These are phyloP conservation scores for Toxotes lorentzi DNA, from an alignment of 2,797 vertebrate genomes.

Conservation along the genomic window DNA sequence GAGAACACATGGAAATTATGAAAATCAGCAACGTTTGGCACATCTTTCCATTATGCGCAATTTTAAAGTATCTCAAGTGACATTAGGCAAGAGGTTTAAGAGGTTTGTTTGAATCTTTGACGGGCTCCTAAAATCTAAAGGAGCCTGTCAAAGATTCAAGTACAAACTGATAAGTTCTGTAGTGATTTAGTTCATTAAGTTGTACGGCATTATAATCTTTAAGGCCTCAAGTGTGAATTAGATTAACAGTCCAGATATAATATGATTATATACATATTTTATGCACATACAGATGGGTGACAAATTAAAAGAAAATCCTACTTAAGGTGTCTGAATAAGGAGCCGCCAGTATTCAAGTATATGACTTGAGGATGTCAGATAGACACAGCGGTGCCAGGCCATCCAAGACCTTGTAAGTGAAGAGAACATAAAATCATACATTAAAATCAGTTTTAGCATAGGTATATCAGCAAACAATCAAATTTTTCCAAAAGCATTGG, in stretches of 20 bases:
- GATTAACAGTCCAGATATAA: neutral
- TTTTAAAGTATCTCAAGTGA: constrained; percentile 31
- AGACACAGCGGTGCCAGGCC: no score
- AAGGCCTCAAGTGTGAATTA: neutral
- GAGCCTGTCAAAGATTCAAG: neutral
- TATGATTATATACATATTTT: neutral
- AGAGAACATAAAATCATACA: neutral
- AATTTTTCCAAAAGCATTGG: neutral
- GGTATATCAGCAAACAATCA: neutral
- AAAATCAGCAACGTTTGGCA: constrained; percentile 37
- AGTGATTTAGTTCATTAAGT: neutral
- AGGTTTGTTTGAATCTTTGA: constrained; percentile 22
- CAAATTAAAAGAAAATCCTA: neutral
- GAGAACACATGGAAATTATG: constrained; percentile 24
- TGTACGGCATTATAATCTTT: neutral
- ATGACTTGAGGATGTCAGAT: neutral
- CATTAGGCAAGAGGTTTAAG: constrained; percentile 7
- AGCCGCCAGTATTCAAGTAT: neutral
- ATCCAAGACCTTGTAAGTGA: neutral
- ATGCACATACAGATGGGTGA: neutral
- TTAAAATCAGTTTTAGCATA: neutral
- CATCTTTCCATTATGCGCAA: constrained; percentile 9
- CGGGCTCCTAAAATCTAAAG: constrained; percentile 7
- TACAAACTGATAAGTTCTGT: neutral
- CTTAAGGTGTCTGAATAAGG: neutral